Conservation (phyloP, 2,113 vertebrate genomes). For the Turnix velox region DNA sequence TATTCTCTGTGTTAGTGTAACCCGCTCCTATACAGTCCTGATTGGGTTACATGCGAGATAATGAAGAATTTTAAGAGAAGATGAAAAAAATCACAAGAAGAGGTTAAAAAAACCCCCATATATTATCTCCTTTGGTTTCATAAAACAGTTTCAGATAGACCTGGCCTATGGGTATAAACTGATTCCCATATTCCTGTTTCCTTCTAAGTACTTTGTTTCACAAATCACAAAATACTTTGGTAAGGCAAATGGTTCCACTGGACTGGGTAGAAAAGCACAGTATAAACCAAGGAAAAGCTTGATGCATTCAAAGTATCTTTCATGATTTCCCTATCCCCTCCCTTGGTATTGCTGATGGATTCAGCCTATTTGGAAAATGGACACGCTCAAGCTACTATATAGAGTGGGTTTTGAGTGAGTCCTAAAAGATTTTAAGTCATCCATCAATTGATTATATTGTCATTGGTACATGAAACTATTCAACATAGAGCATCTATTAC, state of each 20-base stretch:
- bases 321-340: background rate
- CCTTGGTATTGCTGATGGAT: background rate
- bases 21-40: background rate
- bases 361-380: constrained; percentile 29
- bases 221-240: background rate
- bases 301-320: background rate
- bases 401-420: constrained; percentile 34
- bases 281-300: background rate
- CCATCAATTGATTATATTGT: constrained; percentile 59
- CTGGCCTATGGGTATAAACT: background rate
- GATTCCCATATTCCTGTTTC: background rate
- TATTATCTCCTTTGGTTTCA: background rate
- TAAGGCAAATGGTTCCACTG: background rate
- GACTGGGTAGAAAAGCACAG: background rate
- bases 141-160: background rate
- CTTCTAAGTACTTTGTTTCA: background rate
- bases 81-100: background rate
- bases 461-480: constrained; percentile 34
- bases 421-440: constrained; percentile 54
- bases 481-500: constrained; percentile 26
- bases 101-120: background rate
- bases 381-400: background rate
- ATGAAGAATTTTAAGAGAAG: background rate
- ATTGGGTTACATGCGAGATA: background rate
- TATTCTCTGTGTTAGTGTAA: background rate